Conservation (phyloP, 2,113 vertebrate genomes). For the Climacteris rufus region DNA sequence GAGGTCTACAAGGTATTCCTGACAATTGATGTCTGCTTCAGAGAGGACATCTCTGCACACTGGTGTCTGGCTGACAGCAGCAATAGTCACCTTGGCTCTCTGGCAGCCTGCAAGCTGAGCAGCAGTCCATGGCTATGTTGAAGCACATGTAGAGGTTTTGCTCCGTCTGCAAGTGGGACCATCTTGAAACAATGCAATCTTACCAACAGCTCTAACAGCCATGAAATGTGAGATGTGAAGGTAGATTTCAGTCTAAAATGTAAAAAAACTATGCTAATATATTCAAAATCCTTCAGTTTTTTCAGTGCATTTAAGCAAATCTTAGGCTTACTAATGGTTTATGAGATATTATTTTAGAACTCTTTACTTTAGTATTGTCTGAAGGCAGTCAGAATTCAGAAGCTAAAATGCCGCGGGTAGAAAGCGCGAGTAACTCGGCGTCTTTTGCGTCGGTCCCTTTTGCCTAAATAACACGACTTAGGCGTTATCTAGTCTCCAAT, state of each 20-base stretch:
- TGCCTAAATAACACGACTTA: too few relatives aligned
- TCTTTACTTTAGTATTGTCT: not conserved
- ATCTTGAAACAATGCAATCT: not conserved
- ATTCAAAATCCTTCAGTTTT: not conserved
- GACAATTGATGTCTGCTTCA: not conserved
- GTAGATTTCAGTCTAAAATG: not conserved
- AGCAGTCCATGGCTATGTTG: not conserved
- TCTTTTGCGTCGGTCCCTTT: too few relatives aligned
- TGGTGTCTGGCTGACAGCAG: not conserved
- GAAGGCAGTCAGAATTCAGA: not conserved
- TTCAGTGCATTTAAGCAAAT: not conserved
- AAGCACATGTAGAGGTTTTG: not conserved
- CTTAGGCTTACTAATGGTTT: not conserved
- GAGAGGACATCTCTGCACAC: not conserved
- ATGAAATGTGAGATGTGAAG: accelerated
- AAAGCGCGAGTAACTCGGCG: too few relatives aligned
- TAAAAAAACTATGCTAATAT: not conserved
- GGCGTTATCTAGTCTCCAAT: too few relatives aligned
- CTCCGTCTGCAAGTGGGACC: not conserved
- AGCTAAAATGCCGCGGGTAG: too few relatives aligned
- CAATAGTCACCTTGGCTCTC: not conserved
- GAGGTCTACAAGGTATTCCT: not conserved
- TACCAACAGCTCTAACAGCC: not conserved
- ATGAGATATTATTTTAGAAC: not conserved
- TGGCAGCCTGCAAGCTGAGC: not conserved